These are phyloP conservation scores for Rhinopithecus roxellana DNA, from an alignment of 2,113 vertebrate genomes.

Conservation along the genomic window DNA sequence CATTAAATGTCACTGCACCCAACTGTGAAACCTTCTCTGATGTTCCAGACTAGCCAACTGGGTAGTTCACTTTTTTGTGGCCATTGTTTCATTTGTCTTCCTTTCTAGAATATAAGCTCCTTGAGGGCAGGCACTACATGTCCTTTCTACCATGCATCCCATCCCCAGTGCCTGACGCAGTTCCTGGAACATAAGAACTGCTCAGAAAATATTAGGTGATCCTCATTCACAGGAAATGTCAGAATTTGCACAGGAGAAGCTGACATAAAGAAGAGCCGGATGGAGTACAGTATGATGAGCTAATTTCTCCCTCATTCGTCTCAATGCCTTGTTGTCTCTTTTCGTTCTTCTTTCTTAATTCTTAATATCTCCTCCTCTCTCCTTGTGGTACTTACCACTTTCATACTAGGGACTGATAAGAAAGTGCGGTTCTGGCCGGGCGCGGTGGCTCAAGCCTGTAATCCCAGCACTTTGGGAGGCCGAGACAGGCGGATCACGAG, in stretches of 20 bases:
- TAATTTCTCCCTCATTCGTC: not conserved
- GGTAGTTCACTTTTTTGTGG: not conserved
- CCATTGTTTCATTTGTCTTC: not conserved
- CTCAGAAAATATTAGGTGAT: not conserved
- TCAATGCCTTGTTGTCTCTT: fast-evolving
- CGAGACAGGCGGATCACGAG: too few species aligned
- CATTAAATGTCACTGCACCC: too few species aligned
- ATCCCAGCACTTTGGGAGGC: too few species aligned
- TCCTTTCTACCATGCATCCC: not conserved
- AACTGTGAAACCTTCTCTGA: not conserved
- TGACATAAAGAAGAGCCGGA: not conserved
- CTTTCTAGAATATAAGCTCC: not conserved
- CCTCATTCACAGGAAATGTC: not conserved
- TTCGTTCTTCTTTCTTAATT: not conserved
- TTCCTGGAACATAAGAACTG: not conserved
- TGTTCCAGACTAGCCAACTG: not conserved
- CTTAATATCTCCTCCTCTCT: not conserved
- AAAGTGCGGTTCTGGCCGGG: not conserved
- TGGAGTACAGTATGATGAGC: fast-evolving
- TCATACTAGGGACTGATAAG: not conserved
- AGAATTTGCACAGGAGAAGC: fast-evolving
- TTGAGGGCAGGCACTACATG: not conserved
- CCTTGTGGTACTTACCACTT: too few species aligned
- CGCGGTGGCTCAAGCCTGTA: too few species aligned
- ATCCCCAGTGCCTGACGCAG: too few species aligned